A percentile compares a stretch with the other conserved stretches of the same genome.
Conservation (phyloP, 2,113 vertebrate genomes). For the Potamarius usumacintae region DNA sequence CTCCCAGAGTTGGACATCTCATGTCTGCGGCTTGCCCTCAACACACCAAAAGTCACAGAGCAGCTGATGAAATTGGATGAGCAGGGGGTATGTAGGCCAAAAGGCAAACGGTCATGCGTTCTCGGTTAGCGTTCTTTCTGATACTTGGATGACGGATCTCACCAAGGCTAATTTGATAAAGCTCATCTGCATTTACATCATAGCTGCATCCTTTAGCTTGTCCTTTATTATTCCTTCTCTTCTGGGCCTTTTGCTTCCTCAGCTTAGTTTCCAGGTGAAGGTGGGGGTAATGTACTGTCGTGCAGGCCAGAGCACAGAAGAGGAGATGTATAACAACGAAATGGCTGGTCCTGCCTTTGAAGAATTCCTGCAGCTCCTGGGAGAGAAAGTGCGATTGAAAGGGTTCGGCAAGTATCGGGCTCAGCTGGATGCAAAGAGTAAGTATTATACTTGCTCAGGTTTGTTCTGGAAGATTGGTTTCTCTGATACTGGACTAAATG, state of each 20-base stretch:
- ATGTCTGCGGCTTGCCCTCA: slow-evolving; percentile 92
- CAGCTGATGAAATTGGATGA: slow-evolving; percentile 98
- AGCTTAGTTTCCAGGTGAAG: slow-evolving; percentile 97
- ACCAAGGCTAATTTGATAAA: not conserved
- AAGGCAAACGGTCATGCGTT: not conserved
- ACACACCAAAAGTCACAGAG: slow-evolving; percentile 96
- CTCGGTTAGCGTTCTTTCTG: not conserved
- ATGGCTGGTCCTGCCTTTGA: slow-evolving; percentile 89
- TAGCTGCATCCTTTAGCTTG: not conserved
- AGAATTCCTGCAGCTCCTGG: slow-evolving; percentile 94
- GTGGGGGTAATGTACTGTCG: slow-evolving; percentile 99
- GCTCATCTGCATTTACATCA: not conserved
- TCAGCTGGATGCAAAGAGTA: slow-evolving; percentile 98
- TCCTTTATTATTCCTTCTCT: not conserved
- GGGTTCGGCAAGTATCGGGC: slow-evolving; percentile 96
- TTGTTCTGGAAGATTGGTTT: not conserved
- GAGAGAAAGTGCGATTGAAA: slow-evolving; percentile 92
- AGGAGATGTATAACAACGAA: slow-evolving; percentile 99
- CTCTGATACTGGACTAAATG: not conserved
- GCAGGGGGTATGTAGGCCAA: slow-evolving; percentile 81
- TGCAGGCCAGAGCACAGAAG: slow-evolving; percentile 93
- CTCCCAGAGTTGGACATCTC: slow-evolving; percentile 92
- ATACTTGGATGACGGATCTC: not conserved
- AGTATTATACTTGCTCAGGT: slow-evolving; percentile 50
- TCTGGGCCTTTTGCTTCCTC: slow-evolving; percentile 25